Evolutionary conservation across 2,113 vertebrate genomes (phyloP), one percentile per base, ranked within the genome.

Genomic region (Gobius niger): DNA sequence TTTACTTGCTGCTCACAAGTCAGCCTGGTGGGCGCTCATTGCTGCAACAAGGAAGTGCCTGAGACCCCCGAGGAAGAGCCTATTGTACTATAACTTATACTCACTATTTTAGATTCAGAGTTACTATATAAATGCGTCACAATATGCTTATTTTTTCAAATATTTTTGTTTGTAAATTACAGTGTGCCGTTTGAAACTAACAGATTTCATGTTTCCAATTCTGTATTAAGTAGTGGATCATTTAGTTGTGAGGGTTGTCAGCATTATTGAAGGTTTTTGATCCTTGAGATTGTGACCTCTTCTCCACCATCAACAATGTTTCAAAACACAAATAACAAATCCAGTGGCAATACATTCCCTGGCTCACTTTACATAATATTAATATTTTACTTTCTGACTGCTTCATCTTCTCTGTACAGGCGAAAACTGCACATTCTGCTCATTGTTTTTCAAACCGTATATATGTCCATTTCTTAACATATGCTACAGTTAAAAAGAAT

Each of bases 31-130:
- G 60, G 63, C 77, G 73, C 73, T 73, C 83, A 69, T 61, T 79
- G 15, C 67, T 80, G 78, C 85, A 80, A 79, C 53, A 69, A 88
- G 84, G 88, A 85, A 89, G 85, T 80, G 70, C 47, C 44, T 7
- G 77, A 77, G 76, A 81, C 68, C 80, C 75, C 65, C 9, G 44
- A 64, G 49, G 60, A 59, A 75, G 47, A 44, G 64, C 7, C 24
- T 34, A 4, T 34, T 34, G 5, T 34, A 3, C 24, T 34, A 34
- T 34, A 34, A 34, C 24, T 34, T 34, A 34, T 4, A 52, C 41
- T 76, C 80, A 61, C 34, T 69, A 15, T 62, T 73, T 71, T 65
- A 42, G 67, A 75, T 64, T 16, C 50, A 49, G 34, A 10, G 16
- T 15, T 4, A 9, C 14, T 54, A 62, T 62, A 49, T 34, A 34